Evolutionary conservation across 1,140 invertebrate species (phyloP), one percentile per base, ranked within the genome.

Genomic region (Drosophila rufa): DNA sequence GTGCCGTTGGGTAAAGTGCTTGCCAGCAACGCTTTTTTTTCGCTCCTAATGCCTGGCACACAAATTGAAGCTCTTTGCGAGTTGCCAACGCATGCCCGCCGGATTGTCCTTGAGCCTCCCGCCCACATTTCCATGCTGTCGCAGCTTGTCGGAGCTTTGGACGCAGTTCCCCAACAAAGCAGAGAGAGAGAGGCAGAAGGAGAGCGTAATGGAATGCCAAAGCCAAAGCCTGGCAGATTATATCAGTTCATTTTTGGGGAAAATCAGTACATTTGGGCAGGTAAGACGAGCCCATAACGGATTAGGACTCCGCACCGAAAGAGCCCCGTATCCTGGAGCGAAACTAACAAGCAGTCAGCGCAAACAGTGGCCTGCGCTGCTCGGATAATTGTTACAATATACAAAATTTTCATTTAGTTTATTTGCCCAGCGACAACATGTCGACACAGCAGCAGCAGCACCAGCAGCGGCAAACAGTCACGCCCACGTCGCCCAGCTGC

Each of bases 371-470:
- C 68, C 45, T 47, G 22, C 53, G 60, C 42, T 75, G 73, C 42
- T 61, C 61, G 78, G 67, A 90, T 90, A 89, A 90, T 89, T 89
- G 85, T 82, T 69, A 90, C 85, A 85, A 90, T 73, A 85, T 69
- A 85, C 81, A 85, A 79, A 83, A 79, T 82, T 79, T 79, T 78
- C 70, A 89, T 83, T 80, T 75, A 87, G 69, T 81, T 81, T 89
- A 75, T 87, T 80, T 87, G 66, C 60, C 19, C 62, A 61, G 38
- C 48, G 59, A 70, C 62, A 82, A 82, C 79, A 79, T 69, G 75
- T 69, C 75, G 80, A 50, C 67, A 67, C 55, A 68, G 40, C 61
- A 43, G 57, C 58, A 59, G 45, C 59, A 50, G 17, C 33, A 46
- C 4, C 25, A 79, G 73, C 61, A 61, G 59, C 38, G 45, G 40